Evolutionary conservation across 1,140 invertebrate genomes (phyloP), one percentile per base, ranked within the genome.

Genomic region (Zaprionus ornatus): DNA sequence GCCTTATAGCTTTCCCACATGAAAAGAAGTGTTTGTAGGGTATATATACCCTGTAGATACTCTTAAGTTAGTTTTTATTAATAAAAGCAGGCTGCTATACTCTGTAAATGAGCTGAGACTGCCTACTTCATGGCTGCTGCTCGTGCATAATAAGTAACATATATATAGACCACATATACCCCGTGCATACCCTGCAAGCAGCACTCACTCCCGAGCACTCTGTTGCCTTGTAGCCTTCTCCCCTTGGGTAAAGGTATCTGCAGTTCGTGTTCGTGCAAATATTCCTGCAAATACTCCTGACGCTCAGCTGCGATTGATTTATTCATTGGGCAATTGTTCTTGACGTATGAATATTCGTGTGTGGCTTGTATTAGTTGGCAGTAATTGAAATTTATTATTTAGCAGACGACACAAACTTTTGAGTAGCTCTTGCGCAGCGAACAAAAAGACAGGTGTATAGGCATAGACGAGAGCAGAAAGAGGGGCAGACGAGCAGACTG

Each of bases 301-400:
- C 10, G 29, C 42, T 45, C 6, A 45, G n/a, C 52, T 66, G 48
- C 50, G 62, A 76, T 72, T 81, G 67, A 82, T 76, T 86, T 85
- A 85, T 85, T 76, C 35, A 71, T 76, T 52, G 29, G 55, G 40
- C 62, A 60, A 68, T 78, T 63, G 65, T 71, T 29, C n/a, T 40
- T 42, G 73, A 70, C 40, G 19, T 37, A 60, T 72, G 68, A 37
- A 64, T 71, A 64, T 64, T 61, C 40, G 40, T 45, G 40, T 21
- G 17, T 52, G 56, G n/a, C 35, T 62, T 57, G 52, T 42, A 17
- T 76, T 52, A 60, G 74, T 71, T 70, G 54, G 42, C 27, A 63
- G 71, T 86, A 85, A 81, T 87, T 87, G 83, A 86, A 86, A 86
- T 86, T 75, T 85, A 86, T 86, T 87, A 77, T 87, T 82, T 74